Conservation (phyloP, 2,888 invertebrate species). For the Patella depressa region DNA sequence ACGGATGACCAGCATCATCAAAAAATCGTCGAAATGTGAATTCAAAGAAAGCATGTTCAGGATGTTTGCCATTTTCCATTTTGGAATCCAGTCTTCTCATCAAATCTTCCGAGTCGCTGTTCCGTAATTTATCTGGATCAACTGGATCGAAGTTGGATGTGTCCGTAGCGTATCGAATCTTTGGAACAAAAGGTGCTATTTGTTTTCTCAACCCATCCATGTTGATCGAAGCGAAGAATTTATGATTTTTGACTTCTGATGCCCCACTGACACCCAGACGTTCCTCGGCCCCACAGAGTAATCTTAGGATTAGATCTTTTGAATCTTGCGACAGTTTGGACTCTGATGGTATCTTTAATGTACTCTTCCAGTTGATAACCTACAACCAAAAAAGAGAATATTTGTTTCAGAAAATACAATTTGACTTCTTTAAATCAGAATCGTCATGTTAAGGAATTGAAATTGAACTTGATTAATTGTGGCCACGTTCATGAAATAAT, state of each 20-base stretch:
- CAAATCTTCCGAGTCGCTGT: conserved; percentile 57
- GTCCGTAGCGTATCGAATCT: conserved; percentile 94
- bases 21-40: conserved; percentile 99
- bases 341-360: conserved; percentile 90
- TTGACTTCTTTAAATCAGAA: too few relatives aligned
- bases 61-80: conserved; percentile 72
- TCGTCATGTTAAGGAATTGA: too few relatives aligned
- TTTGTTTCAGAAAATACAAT: neutral
- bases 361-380: conserved; percentile 97
- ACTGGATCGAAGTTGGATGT: conserved; percentile 80
- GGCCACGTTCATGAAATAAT: too few relatives aligned
- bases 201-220: conserved; percentile 89
- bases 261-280: conserved; percentile 91
- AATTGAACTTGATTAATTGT: too few relatives aligned
- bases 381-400: conserved; percentile 71
- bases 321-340: conserved; percentile 90
- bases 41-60: conserved; percentile 98
- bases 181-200: conserved; percentile 93
- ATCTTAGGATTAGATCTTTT: conserved; percentile 87
- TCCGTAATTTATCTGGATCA: conserved; percentile 62
- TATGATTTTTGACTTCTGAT: conserved; percentile 92
- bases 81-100: conserved; percentile 23
- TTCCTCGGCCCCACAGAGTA: conserved; percentile 91
- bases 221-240: conserved; percentile 89
- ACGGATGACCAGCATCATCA: conserved; percentile 75